Evolutionary conservation across 1,140 invertebrate species (phyloP).

Genomic region (Drosophila mauritiana): DNA sequence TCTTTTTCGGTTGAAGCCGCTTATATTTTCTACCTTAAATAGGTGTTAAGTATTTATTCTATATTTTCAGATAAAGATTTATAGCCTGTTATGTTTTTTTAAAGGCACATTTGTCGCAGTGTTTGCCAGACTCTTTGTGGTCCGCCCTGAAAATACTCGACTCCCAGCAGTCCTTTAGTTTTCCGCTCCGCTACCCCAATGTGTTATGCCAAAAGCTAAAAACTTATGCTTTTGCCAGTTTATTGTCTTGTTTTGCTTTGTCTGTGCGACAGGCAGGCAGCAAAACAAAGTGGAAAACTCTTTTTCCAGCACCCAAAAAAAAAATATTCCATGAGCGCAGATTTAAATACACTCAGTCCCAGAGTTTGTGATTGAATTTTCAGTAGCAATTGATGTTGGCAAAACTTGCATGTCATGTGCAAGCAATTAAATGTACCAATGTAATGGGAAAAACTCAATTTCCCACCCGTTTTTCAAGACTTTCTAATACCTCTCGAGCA

Average conservation of each 20-base stretch:
- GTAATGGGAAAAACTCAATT: background rate
- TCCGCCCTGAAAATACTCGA: background rate
- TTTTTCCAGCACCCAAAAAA: background rate
- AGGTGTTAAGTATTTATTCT: too few relatives aligned
- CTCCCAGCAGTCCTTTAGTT: constrained; percentile 2
- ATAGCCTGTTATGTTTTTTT: too few relatives aligned
- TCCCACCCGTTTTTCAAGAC: background rate
- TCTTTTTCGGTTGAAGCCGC: too few relatives aligned
- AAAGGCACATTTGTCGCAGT: background rate
- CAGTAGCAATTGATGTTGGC: background rate
- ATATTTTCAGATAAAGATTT: too few relatives aligned
- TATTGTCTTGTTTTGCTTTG: constrained; percentile 73
- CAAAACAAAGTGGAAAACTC: constrained; percentile 39
- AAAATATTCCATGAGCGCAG: constrained; percentile 5
- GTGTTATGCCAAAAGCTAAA: constrained; percentile 40
- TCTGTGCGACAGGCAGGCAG: constrained; percentile 32
- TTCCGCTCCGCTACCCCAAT: constrained; percentile 12
- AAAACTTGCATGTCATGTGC: too few relatives aligned
- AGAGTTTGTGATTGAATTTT: background rate
- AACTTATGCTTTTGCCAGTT: constrained; percentile 75
- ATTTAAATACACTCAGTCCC: constrained; percentile 16
- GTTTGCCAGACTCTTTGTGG: background rate
- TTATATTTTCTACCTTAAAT: too few relatives aligned
- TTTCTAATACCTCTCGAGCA: too few relatives aligned
- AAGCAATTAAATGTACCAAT: too few relatives aligned